A percentile compares a stretch with the other conserved stretches of the same genome.
Evolutionary conservation across 2,113 vertebrate genomes (phyloP).

Genomic region (Pedetes capensis): DNA sequence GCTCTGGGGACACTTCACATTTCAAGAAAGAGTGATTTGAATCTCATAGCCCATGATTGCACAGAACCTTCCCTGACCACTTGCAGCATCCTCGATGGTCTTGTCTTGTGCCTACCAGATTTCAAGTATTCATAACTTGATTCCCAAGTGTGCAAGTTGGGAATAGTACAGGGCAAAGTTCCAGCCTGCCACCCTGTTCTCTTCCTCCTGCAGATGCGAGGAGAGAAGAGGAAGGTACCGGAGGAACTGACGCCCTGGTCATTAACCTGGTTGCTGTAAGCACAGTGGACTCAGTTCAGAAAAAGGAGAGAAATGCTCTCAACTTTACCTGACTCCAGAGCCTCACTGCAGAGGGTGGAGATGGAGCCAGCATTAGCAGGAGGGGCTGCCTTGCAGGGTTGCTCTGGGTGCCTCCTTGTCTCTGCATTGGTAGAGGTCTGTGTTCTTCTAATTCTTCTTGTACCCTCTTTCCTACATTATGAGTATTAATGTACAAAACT

Average conservation of each 20-base stretch:
- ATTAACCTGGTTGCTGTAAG: neutral
- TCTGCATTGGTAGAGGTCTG: neutral
- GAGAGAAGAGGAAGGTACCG: neutral
- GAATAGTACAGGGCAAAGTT: neutral
- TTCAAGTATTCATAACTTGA: neutral
- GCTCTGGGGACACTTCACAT: neutral
- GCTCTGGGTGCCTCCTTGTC: neutral
- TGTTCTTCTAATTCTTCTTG: neutral
- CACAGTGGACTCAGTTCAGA: neutral
- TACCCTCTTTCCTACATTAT: neutral
- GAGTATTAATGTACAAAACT: constrained; percentile 37
- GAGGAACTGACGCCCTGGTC: neutral
- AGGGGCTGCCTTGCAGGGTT: neutral
- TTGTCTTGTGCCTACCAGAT: neutral
- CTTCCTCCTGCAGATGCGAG: neutral
- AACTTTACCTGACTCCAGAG: neutral
- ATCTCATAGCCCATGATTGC: neutral
- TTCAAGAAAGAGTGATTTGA: neutral
- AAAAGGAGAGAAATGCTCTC: neutral
- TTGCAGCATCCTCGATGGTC: neutral
- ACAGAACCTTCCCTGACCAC: neutral
- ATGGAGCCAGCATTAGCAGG: accelerated
- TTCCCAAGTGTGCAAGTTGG: neutral
- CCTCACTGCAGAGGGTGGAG: neutral
- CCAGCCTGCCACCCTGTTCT: neutral